phyloP scores from a whole-genome alignment of 2,797 vertebrate species.

The Epinephelus malabaricus region DNA sequence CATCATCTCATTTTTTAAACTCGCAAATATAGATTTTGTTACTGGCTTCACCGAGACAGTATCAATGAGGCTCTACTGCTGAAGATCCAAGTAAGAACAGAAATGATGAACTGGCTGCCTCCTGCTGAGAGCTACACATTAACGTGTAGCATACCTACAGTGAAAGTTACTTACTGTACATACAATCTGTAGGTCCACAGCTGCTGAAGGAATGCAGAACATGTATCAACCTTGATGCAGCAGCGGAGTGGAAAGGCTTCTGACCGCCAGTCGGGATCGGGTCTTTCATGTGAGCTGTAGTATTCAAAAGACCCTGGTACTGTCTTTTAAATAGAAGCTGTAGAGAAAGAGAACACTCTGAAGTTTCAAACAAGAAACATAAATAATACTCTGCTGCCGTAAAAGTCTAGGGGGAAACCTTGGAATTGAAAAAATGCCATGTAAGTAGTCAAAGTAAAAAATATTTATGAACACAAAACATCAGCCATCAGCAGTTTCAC shows the following conservation, averaged over 20 bases:
- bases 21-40: too few relatives aligned
- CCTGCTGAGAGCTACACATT: constrained; percentile 8
- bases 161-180: background rate
- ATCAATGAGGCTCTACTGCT: too few relatives aligned
- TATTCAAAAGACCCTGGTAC: background rate
- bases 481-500: constrained; percentile 9
- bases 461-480: background rate
- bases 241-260: constrained; percentile 6
- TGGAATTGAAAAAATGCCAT: background rate
- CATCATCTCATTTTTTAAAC: too few relatives aligned
- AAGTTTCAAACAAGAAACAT: constrained; percentile 7
- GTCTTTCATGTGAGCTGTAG: background rate
- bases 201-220: constrained; percentile 2
- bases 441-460: background rate
- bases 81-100: background rate
- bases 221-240: constrained; percentile 10
- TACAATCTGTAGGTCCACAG: background rate
- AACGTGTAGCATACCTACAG: background rate
- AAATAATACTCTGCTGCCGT: background rate
- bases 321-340: constrained; percentile 10
- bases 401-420: background rate
- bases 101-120: background rate
- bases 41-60: too few relatives aligned
- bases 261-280: background rate
- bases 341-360: background rate